A percentile compares a stretch with the other conserved stretches of the same genome.
These are phyloP conservation scores for Caranx melampygus DNA, from an alignment of 2,113 vertebrate genomes.

Conservation along the genomic window DNA sequence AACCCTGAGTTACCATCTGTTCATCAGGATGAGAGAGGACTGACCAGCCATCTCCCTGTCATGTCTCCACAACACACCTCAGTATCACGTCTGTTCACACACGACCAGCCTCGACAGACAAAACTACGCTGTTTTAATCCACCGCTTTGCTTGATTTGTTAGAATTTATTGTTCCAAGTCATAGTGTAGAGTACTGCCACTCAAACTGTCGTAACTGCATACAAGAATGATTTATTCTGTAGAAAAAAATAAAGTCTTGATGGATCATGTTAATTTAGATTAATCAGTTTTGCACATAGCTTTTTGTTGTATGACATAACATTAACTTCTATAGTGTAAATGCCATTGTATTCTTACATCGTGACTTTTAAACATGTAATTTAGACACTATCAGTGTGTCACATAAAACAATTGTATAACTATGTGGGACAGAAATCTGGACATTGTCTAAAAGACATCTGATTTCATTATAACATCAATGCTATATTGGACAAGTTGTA, in stretches of 20 bases:
- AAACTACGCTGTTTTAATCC: constrained; percentile 18
- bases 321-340: background rate
- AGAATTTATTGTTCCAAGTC: background rate
- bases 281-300: background rate
- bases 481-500: background rate
- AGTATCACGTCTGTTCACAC: constrained; percentile 65
- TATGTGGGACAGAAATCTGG: background rate
- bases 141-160: constrained; percentile 12
- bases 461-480: constrained; percentile 16
- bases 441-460: background rate
- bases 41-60: constrained; percentile 70
- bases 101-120: constrained; percentile 36
- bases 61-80: constrained; percentile 70
- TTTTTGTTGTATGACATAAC: background rate
- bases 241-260: background rate
- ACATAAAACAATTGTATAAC: background rate
- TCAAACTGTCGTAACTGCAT: background rate
- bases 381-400: background rate
- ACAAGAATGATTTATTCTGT: background rate
- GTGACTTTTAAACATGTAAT: background rate
- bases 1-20: constrained; percentile 84
- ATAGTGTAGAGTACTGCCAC: background rate
- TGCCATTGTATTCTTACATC: background rate
- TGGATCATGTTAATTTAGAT: background rate
- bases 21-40: constrained; percentile 71